phyloP scores from a whole-genome alignment of 2,888 invertebrate genomes.

The Rhaphigaster nebulosa region DNA sequence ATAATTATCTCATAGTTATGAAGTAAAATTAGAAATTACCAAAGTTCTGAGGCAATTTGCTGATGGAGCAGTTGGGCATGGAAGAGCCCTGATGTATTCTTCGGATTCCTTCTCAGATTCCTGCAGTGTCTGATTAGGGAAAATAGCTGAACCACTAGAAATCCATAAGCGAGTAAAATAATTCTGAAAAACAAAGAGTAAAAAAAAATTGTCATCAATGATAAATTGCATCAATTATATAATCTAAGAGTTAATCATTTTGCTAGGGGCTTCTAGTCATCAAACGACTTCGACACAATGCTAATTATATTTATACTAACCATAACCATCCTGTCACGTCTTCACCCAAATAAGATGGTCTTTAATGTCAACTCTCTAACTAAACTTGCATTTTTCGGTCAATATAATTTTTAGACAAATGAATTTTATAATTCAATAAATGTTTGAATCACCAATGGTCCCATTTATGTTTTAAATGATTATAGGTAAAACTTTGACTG shows the following conservation, averaged over 20 bases:
- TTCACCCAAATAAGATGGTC: too few relatives aligned
- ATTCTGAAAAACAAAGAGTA: constrained; percentile 70
- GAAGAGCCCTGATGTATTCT: constrained; percentile 73
- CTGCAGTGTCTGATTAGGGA: constrained; percentile 76
- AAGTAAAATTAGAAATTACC: constrained; percentile 59
- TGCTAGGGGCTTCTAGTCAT: neutral
- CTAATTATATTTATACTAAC: too few relatives aligned
- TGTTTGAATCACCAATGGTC: too few relatives aligned
- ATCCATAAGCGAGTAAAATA: constrained; percentile 85
- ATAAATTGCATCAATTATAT: neutral
- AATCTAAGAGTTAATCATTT: neutral
- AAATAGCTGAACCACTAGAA: constrained; percentile 81
- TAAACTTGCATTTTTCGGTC: too few relatives aligned
- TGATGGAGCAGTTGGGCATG: constrained; percentile 70
- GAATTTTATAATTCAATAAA: too few relatives aligned
- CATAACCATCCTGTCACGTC: too few relatives aligned
- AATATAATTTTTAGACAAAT: too few relatives aligned
- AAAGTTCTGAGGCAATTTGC: constrained; percentile 73
- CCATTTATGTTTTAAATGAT: too few relatives aligned
- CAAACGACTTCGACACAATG: neutral
- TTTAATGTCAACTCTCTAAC: too few relatives aligned
- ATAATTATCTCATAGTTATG: neutral
- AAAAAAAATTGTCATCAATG: neutral
- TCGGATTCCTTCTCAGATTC: constrained; percentile 72
- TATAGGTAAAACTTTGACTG: too few relatives aligned